A percentile compares a stretch with the other conserved stretches of the same genome.
phyloP scores from a whole-genome alignment of 2,797 vertebrate species.

The Acomys russatus region DNA sequence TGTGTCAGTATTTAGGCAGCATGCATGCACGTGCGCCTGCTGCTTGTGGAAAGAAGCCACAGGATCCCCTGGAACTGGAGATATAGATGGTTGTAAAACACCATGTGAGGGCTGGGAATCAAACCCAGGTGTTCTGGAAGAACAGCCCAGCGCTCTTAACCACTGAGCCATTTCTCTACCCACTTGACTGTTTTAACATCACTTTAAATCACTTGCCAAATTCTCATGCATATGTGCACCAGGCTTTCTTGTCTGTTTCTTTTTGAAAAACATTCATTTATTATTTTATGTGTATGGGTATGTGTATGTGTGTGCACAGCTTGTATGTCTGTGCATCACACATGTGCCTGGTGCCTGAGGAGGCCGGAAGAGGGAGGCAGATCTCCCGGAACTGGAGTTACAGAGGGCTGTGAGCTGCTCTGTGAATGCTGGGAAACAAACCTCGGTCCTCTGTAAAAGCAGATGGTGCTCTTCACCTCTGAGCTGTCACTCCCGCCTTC shows the following conservation, averaged over 20 bases:
- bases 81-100: not conserved
- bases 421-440: not conserved
- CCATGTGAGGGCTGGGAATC: not conserved
- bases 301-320: not conserved
- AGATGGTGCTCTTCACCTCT: not conserved
- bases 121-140: not conserved
- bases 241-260: conserved; percentile 40
- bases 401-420: not conserved
- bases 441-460: not conserved
- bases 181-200: not conserved
- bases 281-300: not conserved
- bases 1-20: not conserved
- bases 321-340: not conserved
- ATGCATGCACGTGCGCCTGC: not conserved
- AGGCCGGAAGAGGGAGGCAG: not conserved
- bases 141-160: not conserved
- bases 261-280: not conserved
- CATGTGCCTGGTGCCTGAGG: not conserved
- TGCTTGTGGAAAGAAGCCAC: not conserved
- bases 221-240: conserved; percentile 19
- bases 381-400: not conserved
- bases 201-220: conserved; percentile 45
- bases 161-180: not conserved
- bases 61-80: not conserved
- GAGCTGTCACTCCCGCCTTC: not conserved